A percentile compares a stretch with the other conserved stretches of the same genome.
phyloP scores from a whole-genome alignment of 1,140 invertebrate genomes.

The Tetranychus cinnabarinus region DNA sequence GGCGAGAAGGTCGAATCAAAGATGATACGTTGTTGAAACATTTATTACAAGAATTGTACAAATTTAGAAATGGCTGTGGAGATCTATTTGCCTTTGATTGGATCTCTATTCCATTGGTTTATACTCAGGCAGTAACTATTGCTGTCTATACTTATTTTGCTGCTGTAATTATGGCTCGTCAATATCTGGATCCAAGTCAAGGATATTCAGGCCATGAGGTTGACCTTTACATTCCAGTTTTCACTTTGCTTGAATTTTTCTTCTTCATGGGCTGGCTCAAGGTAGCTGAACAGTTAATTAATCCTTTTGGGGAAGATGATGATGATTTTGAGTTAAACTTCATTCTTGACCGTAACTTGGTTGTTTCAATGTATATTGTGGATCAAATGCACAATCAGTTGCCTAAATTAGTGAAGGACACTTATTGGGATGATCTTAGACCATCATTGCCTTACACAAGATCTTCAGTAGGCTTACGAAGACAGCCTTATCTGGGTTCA shows the following conservation, averaged over 20 bases:
- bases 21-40: conserved; percentile 40
- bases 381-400: conserved; percentile 13
- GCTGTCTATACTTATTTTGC: conserved; percentile 61
- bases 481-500: conserved; percentile 15
- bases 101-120: conserved; percentile 27
- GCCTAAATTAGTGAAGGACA: conserved; percentile 17
- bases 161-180: conserved; percentile 58
- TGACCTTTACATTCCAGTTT: conserved; percentile 16
- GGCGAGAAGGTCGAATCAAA: conserved; percentile 69
- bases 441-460: conserved; percentile 21
- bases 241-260: conserved; percentile 46
- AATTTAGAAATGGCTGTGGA: conserved; percentile 23
- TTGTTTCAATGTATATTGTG: conserved; percentile 12
- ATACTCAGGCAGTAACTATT: conserved; percentile 23
- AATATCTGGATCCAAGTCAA: conserved; percentile 37
- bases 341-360: conserved; percentile 11
- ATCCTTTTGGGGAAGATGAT: conserved; percentile 28
- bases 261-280: conserved; percentile 83
- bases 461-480: conserved; percentile 12
- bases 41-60: conserved; percentile 16
- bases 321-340: conserved; percentile 24
- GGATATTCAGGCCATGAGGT: conserved; percentile 15
- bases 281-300: conserved; percentile 21
- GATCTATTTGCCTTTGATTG: conserved; percentile 21
- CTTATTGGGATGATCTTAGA: conserved; percentile 23